Evolutionary conservation across 2,113 vertebrate genomes (phyloP).

Genomic region (Corythornis madagascariensis): DNA sequence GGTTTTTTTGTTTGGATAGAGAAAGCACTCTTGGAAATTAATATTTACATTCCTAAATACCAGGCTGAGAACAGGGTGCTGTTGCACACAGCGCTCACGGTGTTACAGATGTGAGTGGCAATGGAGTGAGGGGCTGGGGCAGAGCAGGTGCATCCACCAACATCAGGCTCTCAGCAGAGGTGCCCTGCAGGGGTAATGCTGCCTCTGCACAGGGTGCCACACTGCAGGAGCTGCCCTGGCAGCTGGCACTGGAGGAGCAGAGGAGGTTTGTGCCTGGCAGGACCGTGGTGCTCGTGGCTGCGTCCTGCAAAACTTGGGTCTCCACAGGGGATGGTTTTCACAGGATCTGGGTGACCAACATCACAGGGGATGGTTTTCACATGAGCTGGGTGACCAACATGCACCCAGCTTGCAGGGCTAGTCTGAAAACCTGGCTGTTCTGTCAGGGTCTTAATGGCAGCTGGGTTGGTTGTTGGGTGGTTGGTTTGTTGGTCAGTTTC

Average conservation of each 20-base stretch:
- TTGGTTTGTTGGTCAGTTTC: too few species aligned
- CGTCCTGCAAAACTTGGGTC: not conserved
- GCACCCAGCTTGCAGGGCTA: too few species aligned
- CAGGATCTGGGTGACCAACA: not conserved
- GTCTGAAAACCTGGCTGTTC: not conserved
- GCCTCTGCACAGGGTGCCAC: not conserved
- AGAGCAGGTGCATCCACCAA: not conserved
- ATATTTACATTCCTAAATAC: not conserved
- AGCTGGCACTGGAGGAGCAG: not conserved
- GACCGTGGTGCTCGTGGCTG: rapidly evolving
- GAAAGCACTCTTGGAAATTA: slow-evolving; percentile 3
- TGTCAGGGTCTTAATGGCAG: not conserved
- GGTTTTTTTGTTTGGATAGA: not conserved
- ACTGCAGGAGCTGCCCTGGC: too few species aligned
- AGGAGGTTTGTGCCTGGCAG: not conserved
- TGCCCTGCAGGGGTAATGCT: not conserved
- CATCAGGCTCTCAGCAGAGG: not conserved
- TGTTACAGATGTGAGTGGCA: not conserved
- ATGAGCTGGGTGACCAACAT: not conserved
- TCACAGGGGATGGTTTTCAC: not conserved
- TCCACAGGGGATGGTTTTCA: not conserved
- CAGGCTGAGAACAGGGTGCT: not conserved
- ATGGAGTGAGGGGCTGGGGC: not conserved
- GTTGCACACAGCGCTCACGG: not conserved
- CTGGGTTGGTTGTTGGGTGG: not conserved